These are phyloP conservation scores for Archocentrus centrarchus DNA, from an alignment of 2,113 vertebrate genomes.

Conservation along the genomic window DNA sequence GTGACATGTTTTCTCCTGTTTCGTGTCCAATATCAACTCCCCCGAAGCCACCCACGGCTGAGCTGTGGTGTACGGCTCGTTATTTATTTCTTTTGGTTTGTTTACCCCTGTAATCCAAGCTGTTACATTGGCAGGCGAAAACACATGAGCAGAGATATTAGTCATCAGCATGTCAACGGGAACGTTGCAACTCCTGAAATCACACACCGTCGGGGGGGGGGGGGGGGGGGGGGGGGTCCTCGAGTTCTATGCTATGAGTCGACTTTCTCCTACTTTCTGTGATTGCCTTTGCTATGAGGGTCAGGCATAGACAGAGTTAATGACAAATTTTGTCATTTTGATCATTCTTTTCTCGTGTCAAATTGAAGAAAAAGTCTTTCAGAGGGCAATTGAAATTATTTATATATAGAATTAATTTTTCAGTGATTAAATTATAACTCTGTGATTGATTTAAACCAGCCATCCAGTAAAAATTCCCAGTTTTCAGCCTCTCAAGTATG, in stretches of 20 bases:
- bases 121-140: conserved; percentile 70
- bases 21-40: conserved; percentile 45
- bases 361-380: not conserved
- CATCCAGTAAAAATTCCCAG: not conserved
- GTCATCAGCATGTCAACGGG: conserved; percentile 28
- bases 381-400: not conserved
- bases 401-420: not conserved
- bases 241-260: not conserved
- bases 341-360: not conserved
- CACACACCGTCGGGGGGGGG: not conserved
- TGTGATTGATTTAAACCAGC: not conserved
- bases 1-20: conserved; percentile 38
- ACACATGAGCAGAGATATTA: conserved; percentile 47
- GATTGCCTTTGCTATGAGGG: not conserved
- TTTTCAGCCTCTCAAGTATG: not conserved
- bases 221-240: not conserved
- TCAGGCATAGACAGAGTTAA: not conserved
- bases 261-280: not conserved
- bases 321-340: conserved; percentile 9
- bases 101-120: conserved; percentile 68
- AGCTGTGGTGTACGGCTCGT: conserved; percentile 65
- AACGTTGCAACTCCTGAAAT: conserved; percentile 27
- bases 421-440: not conserved
- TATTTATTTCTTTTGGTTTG: conserved; percentile 62
- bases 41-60: conserved; percentile 61